Conservation (phyloP, 2,113 vertebrate species). For the Psophia crepitans region DNA sequence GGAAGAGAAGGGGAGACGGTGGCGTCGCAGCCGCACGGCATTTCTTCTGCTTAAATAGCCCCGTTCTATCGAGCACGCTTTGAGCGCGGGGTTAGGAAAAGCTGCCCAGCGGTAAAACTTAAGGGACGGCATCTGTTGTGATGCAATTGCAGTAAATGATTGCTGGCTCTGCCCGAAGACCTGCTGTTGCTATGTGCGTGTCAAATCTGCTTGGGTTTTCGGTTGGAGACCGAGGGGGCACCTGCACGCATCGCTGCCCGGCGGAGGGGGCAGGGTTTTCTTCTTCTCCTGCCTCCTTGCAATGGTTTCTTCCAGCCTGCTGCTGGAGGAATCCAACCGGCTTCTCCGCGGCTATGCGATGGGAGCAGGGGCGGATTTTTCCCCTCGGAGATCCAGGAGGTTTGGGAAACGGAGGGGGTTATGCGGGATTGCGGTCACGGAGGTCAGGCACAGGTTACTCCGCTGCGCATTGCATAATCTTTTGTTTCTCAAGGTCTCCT, state of each 20-base stretch:
- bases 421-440: rapidly evolving
- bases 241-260: neutral
- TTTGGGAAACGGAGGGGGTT: neutral
- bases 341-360: neutral
- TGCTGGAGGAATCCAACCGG: neutral
- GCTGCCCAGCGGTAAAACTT: neutral
- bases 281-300: neutral
- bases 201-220: neutral
- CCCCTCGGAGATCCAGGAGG: neutral
- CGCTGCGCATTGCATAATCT: neutral
- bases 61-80: neutral
- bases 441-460: neutral
- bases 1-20: neutral
- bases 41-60: neutral
- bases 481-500: conserved; percentile 21
- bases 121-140: neutral
- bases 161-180: neutral
- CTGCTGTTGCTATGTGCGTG: neutral
- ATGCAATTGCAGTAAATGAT: neutral
- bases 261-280: neutral
- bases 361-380: neutral
- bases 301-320: neutral
- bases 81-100: neutral
- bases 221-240: neutral
- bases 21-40: neutral